A percentile compares a stretch with the other conserved stretches of the same genome.
Evolutionary conservation across 1,140 invertebrate species (phyloP).

Genomic region (Leucophenga varia): DNA sequence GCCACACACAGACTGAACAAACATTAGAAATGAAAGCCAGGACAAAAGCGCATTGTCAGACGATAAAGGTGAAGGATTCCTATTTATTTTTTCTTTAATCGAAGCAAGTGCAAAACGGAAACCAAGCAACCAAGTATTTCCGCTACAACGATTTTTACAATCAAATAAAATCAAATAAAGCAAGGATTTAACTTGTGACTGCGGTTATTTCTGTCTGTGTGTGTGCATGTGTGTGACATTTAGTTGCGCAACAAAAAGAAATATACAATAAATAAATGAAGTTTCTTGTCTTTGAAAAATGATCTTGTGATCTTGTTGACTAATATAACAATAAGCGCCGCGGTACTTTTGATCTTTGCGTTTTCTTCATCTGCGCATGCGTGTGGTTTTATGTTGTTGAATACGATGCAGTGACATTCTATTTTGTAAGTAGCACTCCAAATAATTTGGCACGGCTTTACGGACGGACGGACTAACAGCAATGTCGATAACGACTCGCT

Average conservation of each 20-base stretch:
- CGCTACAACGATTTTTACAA: slow-evolving; percentile 19
- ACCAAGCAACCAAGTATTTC: slow-evolving; percentile 25
- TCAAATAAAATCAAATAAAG: too few relatives aligned
- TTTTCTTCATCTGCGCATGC: slow-evolving; percentile 9
- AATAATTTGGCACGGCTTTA: slow-evolving; percentile 44
- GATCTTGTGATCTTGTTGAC: slow-evolving; percentile 46
- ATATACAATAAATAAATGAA: too few relatives aligned
- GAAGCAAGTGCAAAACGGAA: slow-evolving; percentile 8
- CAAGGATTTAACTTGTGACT: too few relatives aligned
- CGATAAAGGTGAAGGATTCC: too few relatives aligned
- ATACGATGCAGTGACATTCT: slow-evolving; percentile 20
- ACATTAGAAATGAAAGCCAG: too few relatives aligned
- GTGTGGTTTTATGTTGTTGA: slow-evolving; percentile 9
- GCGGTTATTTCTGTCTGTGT: neutral
- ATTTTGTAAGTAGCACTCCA: slow-evolving; percentile 52
- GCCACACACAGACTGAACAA: slow-evolving; percentile 14
- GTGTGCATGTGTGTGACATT: slow-evolving; percentile 4
- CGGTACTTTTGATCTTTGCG: slow-evolving; percentile 22
- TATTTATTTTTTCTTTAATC: slow-evolving; percentile 16
- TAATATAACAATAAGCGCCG: slow-evolving; percentile 17
- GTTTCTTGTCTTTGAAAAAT: slow-evolving; percentile 34
- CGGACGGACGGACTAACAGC: slow-evolving; percentile 6
- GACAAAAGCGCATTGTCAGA: slow-evolving; percentile 10
- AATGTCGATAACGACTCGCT: neutral
- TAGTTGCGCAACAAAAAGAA: too few relatives aligned